phyloP scores from a whole-genome alignment of 2,113 vertebrate genomes.

The Benitochromis conjunctus region DNA sequence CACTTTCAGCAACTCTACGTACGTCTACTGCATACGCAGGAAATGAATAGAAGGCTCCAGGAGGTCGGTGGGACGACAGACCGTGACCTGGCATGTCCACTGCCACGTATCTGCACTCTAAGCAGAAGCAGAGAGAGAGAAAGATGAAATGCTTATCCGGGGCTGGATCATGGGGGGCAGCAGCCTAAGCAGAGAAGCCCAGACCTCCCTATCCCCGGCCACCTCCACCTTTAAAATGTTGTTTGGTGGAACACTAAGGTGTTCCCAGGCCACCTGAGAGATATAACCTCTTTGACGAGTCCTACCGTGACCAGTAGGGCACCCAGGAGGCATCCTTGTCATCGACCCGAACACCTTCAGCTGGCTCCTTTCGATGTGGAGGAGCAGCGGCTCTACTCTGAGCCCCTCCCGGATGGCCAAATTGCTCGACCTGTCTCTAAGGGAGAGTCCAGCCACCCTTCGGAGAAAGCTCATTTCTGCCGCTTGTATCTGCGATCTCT shows the following conservation, averaged over 20 bases:
- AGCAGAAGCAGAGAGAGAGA: background rate
- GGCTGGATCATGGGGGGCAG: background rate
- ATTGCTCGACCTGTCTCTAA: background rate
- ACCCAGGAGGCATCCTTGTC: background rate
- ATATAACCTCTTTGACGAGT: background rate
- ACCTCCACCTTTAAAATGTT: background rate
- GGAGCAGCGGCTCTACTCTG: background rate
- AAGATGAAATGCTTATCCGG: background rate
- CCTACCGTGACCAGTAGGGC: background rate
- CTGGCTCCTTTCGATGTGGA: background rate
- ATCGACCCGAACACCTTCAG: background rate
- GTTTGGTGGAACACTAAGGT: background rate
- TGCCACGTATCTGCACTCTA: conserved; percentile 81
- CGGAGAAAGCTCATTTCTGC: background rate
- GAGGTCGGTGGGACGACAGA: conserved; percentile 79
- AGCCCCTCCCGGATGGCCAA: background rate
- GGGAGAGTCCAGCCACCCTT: background rate
- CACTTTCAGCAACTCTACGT: conserved; percentile 74
- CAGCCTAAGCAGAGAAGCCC: background rate
- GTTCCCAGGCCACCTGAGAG: background rate
- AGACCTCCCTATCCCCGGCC: background rate
- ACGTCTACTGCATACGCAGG: conserved; percentile 79
- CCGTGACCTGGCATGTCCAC: conserved; percentile 89
- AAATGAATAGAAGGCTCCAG: conserved; percentile 77
- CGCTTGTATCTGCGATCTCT: background rate